These are phyloP conservation scores for Lycaon pictus DNA, from an alignment of 2,113 vertebrate genomes.

Conservation along the genomic window DNA sequence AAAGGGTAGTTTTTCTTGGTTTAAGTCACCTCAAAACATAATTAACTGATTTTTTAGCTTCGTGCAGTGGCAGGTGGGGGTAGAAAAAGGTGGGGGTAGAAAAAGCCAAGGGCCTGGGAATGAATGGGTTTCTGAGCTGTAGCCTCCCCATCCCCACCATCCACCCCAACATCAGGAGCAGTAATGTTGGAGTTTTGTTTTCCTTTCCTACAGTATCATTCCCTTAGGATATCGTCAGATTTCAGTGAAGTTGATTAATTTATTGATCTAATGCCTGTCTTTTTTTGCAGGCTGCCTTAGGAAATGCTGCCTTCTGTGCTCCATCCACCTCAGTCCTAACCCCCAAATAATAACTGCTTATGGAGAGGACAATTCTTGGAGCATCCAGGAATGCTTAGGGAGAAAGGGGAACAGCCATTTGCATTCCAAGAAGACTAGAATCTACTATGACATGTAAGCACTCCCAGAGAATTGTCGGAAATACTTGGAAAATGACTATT, in stretches of 20 bases:
- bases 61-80: not conserved
- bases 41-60: not conserved
- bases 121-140: not conserved
- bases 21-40: not conserved
- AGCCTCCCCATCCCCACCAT: rapidly evolving
- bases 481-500: constrained; percentile 1
- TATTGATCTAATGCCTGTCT: not conserved
- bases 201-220: not conserved
- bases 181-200: not conserved
- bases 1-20: not conserved
- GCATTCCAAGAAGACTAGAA: not conserved
- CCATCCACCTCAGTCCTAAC: not conserved
- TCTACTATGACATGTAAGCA: not conserved
- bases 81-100: not conserved
- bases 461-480: not conserved
- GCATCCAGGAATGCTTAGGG: not conserved
- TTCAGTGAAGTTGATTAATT: constrained; percentile 48
- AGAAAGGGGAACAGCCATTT: not conserved
- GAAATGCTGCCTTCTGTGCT: not conserved
- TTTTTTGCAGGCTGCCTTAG: not conserved
- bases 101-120: not conserved
- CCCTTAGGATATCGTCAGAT: not conserved
- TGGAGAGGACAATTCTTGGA: not conserved
- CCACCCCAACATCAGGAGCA: not conserved
- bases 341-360: not conserved